Percentiles rank a stretch among this genome's conserved stretches.
Conservation (phyloP, 2,888 invertebrate genomes). For the Erebia palarica region DNA sequence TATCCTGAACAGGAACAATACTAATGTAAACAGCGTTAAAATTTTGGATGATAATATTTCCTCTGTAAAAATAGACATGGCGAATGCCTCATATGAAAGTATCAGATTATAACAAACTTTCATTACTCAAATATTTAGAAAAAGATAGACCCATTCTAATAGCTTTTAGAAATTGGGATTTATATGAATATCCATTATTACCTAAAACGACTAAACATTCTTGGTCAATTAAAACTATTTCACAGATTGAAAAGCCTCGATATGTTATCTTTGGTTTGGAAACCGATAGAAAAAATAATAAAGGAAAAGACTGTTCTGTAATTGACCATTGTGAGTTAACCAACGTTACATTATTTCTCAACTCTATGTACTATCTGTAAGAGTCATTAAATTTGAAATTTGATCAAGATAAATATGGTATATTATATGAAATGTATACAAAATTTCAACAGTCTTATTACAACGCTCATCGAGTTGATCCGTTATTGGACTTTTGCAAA, state of each 20-base stretch:
- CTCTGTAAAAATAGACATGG: not conserved
- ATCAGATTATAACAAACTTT: not conserved
- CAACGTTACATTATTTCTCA: no score
- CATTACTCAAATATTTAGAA: not conserved
- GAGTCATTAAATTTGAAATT: no score
- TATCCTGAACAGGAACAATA: not conserved
- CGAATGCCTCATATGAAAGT: not conserved
- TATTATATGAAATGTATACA: no score
- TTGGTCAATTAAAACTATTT: not conserved
- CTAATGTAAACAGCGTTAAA: not conserved
- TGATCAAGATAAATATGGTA: no score
- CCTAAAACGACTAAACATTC: not conserved
- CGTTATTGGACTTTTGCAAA: no score
- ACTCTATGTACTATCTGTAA: no score
- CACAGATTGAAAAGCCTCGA: no score
- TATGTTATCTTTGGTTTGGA: no score
- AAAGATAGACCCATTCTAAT: not conserved
- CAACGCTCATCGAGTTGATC: no score
- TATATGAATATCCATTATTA: not conserved
- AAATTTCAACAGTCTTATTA: no score
- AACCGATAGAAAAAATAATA: not conserved
- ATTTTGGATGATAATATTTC: not conserved
- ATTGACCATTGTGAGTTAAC: no score
- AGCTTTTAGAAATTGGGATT: not conserved
- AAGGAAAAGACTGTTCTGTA: not conserved